Evolutionary conservation across 1,140 invertebrate genomes (phyloP).

Genomic region (Sitodiplosis mosellana): DNA sequence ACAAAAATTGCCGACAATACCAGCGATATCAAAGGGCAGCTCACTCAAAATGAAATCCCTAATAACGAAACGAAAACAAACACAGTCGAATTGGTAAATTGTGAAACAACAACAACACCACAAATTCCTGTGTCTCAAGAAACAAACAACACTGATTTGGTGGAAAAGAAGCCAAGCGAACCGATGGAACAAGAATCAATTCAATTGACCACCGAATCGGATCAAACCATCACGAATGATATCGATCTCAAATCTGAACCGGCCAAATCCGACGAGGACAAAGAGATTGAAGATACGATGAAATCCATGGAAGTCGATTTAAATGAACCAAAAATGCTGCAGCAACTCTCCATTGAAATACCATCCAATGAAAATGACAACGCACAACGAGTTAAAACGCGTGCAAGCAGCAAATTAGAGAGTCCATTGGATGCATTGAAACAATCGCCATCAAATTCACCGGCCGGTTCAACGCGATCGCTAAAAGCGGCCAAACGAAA

Average conservation of each 20-base stretch:
- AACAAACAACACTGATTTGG: neutral
- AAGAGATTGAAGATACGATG: neutral
- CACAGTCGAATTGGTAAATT: too few species aligned
- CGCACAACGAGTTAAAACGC: slow-evolving; percentile 33
- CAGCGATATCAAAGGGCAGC: too few species aligned
- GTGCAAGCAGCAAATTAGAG: slow-evolving; percentile 48
- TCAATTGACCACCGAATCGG: too few species aligned
- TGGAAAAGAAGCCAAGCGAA: too few species aligned
- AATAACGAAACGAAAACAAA: too few species aligned
- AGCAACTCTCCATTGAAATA: slow-evolving; percentile 19
- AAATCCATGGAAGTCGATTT: neutral
- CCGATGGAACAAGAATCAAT: too few species aligned
- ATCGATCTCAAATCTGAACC: slow-evolving; percentile 17
- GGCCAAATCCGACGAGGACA: slow-evolving; percentile 1
- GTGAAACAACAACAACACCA: too few species aligned
- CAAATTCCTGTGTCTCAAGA: too few species aligned
- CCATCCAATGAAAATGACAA: slow-evolving; percentile 13
- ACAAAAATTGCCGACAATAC: neutral
- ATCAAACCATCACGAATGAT: neutral
- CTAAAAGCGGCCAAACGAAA: slow-evolving; percentile 35
- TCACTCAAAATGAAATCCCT: too few species aligned
- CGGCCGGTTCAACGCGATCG: neutral
- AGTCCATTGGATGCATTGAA: slow-evolving; percentile 42
- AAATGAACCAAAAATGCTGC: slow-evolving; percentile 3
- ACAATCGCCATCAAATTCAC: slow-evolving; percentile 29